phyloP scores from a whole-genome alignment of 2,888 invertebrate species.

The Stenotaenia linearis region DNA sequence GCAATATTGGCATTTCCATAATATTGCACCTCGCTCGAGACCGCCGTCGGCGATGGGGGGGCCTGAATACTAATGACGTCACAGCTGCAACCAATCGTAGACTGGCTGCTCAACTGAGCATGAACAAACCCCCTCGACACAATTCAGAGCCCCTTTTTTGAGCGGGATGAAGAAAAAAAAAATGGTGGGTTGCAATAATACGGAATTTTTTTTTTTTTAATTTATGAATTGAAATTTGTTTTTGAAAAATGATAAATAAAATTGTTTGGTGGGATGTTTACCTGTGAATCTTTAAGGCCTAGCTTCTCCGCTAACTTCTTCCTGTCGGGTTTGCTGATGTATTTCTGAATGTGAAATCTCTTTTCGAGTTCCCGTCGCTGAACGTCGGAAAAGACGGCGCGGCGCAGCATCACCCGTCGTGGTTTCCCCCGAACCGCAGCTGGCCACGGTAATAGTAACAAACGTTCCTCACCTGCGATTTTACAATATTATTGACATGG shows the following conservation, averaged over 20 bases:
- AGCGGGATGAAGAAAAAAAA: background rate
- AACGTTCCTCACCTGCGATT: constrained; percentile 34
- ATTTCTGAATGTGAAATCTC: constrained; percentile 93
- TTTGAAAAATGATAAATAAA: background rate
- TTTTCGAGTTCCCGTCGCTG: constrained; percentile 94
- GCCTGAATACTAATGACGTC: constrained; percentile 36
- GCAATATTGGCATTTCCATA: constrained; percentile 30
- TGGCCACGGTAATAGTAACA: constrained; percentile 67
- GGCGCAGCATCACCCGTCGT: constrained; percentile 89
- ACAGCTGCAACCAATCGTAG: constrained; percentile 36
- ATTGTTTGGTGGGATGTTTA: constrained; percentile 46
- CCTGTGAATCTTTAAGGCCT: constrained; percentile 95
- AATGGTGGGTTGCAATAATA: background rate
- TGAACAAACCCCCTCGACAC: background rate
- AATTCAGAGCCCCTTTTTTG: background rate
- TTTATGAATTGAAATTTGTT: background rate
- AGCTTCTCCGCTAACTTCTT: constrained; percentile 94
- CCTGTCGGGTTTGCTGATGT: constrained; percentile 96
- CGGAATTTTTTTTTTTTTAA: too few relatives aligned
- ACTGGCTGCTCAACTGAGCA: background rate
- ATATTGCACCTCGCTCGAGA: constrained; percentile 28
- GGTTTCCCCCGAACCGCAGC: constrained; percentile 88
- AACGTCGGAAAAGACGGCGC: constrained; percentile 94
- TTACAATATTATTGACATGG: background rate
- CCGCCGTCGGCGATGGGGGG: constrained; percentile 21